Evolutionary conservation across 2,113 vertebrate species (phyloP).

Genomic region (Oryzias melastigma): DNA sequence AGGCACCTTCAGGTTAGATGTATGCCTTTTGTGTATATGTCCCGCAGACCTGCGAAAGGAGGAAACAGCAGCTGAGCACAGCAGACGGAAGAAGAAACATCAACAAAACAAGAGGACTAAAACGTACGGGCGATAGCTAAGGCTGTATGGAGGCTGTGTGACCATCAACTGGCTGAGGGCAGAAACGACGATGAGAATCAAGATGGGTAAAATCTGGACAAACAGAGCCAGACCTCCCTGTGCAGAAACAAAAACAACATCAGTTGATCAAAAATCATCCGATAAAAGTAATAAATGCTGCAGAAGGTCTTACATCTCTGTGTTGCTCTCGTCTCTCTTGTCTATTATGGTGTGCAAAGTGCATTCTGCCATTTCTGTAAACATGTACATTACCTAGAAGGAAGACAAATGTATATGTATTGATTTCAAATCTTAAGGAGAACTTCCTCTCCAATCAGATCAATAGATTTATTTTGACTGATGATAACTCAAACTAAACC

Average conservation of each 20-base stretch:
- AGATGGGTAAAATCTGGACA: constrained; percentile 96
- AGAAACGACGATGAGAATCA: constrained; percentile 94
- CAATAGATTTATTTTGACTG: no score
- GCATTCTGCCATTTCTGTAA: constrained; percentile 82
- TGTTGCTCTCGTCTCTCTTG: constrained; percentile 76
- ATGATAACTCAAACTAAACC: no score
- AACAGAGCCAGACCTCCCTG: constrained; percentile 97
- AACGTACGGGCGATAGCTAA: constrained; percentile 94
- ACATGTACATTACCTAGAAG: constrained; percentile 79
- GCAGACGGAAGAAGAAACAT: neutral
- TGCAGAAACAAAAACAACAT: constrained; percentile 24
- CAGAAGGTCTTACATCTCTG: constrained; percentile 69
- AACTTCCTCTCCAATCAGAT: no score
- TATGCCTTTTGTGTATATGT: constrained; percentile 82
- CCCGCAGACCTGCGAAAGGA: constrained; percentile 66
- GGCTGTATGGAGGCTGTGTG: constrained; percentile 93
- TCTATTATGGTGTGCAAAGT: constrained; percentile 75
- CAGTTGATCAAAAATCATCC: neutral
- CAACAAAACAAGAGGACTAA: neutral
- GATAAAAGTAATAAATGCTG: neutral
- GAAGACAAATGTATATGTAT: neutral
- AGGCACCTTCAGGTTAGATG: constrained; percentile 85
- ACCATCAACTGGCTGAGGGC: constrained; percentile 96
- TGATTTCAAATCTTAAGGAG: no score
- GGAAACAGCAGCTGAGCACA: neutral